Percentiles rank a stretch among this genome's conserved stretches.
phyloP scores from a whole-genome alignment of 2,113 vertebrate species.

The Saimiri boliviensis region DNA sequence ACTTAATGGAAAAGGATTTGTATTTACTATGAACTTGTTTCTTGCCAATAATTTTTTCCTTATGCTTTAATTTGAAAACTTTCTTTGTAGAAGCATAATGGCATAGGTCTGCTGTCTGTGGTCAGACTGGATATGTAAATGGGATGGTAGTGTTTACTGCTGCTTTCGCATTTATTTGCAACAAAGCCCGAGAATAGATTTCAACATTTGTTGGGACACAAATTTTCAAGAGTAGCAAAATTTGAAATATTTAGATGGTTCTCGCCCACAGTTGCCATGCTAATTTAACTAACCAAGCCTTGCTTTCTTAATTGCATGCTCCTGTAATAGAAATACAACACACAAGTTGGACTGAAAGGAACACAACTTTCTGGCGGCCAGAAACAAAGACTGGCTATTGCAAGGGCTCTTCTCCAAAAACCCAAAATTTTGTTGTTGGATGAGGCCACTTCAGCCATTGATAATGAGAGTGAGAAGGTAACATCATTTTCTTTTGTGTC shows the following conservation, averaged over 20 bases:
- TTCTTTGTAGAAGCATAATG: conserved; percentile 6
- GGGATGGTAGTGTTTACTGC: conserved; percentile 21
- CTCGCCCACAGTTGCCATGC: neutral
- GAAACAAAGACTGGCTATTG: conserved; percentile 80
- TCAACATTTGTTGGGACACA: conserved; percentile 33
- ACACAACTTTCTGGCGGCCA: conserved; percentile 76
- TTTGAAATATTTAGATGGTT: conserved; percentile 59
- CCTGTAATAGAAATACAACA: conserved; percentile 78
- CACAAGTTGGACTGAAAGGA: conserved; percentile 76
- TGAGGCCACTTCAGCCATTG: conserved; percentile 79
- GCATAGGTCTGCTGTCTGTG: conserved; percentile 24
- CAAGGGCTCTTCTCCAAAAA: conserved; percentile 77
- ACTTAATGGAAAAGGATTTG: conserved; percentile 28
- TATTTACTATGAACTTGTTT: conserved; percentile 4
- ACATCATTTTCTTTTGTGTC: conserved; percentile 35
- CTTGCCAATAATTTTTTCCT: neutral
- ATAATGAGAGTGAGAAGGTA: conserved; percentile 80
- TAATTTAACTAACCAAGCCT: conserved; percentile 64
- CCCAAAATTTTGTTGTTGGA: conserved; percentile 78
- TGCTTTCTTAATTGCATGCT: conserved; percentile 59
- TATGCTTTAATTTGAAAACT: conserved; percentile 37
- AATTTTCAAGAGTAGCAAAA: conserved; percentile 54
- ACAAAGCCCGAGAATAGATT: conserved; percentile 42
- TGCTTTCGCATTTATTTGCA: conserved; percentile 29
- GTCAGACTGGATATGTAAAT: conserved; percentile 13